Base-by-base conservation (phyloP, 2,797 vertebrate species). In the Amblyopsis hoosieri region DNA sequence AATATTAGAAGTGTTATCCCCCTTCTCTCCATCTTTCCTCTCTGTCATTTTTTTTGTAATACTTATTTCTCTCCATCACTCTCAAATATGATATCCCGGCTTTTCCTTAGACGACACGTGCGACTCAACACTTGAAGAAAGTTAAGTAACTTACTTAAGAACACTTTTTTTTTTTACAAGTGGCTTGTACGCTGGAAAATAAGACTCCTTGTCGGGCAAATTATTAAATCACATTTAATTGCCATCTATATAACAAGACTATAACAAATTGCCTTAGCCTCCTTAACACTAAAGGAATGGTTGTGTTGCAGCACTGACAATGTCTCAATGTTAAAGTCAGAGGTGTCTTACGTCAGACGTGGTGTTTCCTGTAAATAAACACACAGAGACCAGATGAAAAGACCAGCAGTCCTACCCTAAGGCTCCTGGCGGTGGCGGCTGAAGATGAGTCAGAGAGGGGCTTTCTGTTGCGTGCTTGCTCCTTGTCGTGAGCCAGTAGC, bases 361-460 rank as follows among this genome's bases (percentile, higher is more conserved):
- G 73, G 75, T 56, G 84, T 87, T 82, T 84, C 75, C 80, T 81
- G 48, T 60, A n/a, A 68, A 33, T 62, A 62, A 57, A 71, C 75
- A 82, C 64, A 60, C 51, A 52, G 1, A 53, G 46, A 19, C 48
- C 33, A 64, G 19, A 70, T 65, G 1, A 75, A 66, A 67, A 29
- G 46, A 56, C 29, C 55, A 53, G 17, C 13, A 29, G 58, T 49
- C 48, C 93, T 94, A 97, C 95, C 93, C 93, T 93, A 78, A 91
- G 85, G 1, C 93, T 94, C 93, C 92, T 96, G 87, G 91, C 89
- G 59, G 91, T 87, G 42, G 92, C 91, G 73, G 92, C 85, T 1
- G 94, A 91, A 86, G 93, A 91, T 62, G 93, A 94, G 72, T 95
- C 95, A 71, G 93, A 92, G 68, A 93, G 89, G 11, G 93, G 83